phyloP scores from a whole-genome alignment of 2,888 invertebrate genomes.

The Nebria brevicollis region DNA sequence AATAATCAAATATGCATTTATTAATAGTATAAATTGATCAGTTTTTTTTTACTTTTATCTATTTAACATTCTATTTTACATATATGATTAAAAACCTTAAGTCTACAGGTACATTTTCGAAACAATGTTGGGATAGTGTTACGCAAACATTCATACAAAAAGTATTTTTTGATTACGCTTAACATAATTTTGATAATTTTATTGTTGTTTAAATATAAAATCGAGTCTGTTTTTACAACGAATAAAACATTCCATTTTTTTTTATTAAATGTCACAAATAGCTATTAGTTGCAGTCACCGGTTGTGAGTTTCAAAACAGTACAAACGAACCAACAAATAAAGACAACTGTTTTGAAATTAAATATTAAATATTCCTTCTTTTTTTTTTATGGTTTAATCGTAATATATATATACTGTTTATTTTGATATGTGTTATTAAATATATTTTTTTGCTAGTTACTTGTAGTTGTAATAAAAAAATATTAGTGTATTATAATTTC shows the following conservation, averaged over 20 bases:
- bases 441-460: background rate
- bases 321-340: background rate
- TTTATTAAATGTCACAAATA: background rate
- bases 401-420: background rate
- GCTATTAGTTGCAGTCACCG: background rate
- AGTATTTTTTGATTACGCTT: background rate
- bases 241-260: background rate
- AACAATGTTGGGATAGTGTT: background rate
- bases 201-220: background rate
- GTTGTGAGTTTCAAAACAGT: conserved; percentile 1
- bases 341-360: background rate
- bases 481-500: no score
- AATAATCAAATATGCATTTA: background rate
- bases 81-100: background rate
- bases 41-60: background rate
- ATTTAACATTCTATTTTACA: background rate
- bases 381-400: background rate
- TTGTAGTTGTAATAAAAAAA: background rate
- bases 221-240: background rate
- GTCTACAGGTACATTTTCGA: background rate
- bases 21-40: background rate
- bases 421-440: background rate
- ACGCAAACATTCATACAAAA: background rate
- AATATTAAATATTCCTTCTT: background rate
- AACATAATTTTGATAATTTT: background rate